These are phyloP conservation scores for Argyresthia albistria DNA, from an alignment of 2,888 invertebrate genomes.

Conservation along the genomic window DNA sequence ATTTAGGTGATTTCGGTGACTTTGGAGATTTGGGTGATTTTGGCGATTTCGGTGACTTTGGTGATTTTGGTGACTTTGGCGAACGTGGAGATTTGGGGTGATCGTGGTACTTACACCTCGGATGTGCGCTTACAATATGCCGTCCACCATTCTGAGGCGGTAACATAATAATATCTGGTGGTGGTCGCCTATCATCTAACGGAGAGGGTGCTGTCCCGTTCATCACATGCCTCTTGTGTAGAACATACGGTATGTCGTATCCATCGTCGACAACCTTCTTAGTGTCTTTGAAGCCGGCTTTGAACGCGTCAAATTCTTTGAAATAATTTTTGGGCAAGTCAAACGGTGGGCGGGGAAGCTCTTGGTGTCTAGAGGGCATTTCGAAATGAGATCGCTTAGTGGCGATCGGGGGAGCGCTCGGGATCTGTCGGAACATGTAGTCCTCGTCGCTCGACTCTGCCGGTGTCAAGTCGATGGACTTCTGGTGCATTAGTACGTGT, in stretches of 20 bases:
- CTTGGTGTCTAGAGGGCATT: constrained; percentile 63
- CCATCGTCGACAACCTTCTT: constrained; percentile 68
- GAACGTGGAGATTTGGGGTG: constrained; percentile 66
- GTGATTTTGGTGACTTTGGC: constrained; percentile 63
- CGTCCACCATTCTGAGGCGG: constrained; percentile 55
- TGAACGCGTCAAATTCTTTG: constrained; percentile 75
- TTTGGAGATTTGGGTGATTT: constrained; percentile 76
- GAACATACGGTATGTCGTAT: constrained; percentile 85
- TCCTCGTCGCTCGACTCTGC: constrained; percentile 90
- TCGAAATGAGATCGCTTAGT: constrained; percentile 81
- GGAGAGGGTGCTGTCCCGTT: constrained; percentile 83
- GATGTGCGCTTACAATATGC: constrained; percentile 56
- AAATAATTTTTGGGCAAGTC: constrained; percentile 82
- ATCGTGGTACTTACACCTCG: constrained; percentile 64
- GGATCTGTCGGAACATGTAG: constrained; percentile 82
- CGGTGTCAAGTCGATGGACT: constrained; percentile 87
- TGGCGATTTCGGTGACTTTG: constrained; percentile 76
- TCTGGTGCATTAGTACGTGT: constrained; percentile 87
- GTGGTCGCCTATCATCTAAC: constrained; percentile 52
- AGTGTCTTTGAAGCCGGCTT: constrained; percentile 64
- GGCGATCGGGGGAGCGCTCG: constrained; percentile 80
- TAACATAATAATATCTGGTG: constrained; percentile 58
- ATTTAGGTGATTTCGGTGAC: constrained; percentile 69
- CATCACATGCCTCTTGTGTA: constrained; percentile 89
- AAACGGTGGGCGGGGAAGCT: constrained; percentile 76